A percentile compares a stretch with the other conserved stretches of the same genome.
Conservation (phyloP, 2,797 vertebrate genomes). For the Lepus townsendii region DNA sequence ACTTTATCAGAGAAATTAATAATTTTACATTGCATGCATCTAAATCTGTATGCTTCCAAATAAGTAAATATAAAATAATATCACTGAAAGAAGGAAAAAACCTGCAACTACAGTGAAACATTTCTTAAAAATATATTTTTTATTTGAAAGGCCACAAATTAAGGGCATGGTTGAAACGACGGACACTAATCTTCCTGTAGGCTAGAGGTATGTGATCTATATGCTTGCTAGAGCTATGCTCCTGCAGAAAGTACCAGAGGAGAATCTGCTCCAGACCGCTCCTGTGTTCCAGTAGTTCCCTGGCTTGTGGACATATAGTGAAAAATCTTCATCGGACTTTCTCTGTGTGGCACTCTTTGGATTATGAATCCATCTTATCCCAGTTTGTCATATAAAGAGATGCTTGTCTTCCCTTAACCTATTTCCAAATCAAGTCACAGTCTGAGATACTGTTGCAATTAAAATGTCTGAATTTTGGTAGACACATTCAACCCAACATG, state of each 20-base stretch:
- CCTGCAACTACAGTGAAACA: no score
- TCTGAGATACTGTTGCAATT: not conserved
- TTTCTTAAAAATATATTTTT: no score
- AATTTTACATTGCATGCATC: no score
- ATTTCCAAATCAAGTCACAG: not conserved
- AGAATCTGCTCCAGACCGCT: not conserved
- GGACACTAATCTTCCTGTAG: not conserved
- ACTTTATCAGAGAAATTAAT: no score
- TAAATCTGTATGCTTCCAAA: no score
- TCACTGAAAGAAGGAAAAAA: no score
- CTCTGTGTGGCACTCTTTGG: not conserved
- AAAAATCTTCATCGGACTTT: no score
- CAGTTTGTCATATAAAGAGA: not conserved
- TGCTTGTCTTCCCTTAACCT: not conserved
- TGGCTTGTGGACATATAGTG: not conserved
- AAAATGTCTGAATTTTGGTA: not conserved
- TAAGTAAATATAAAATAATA: no score
- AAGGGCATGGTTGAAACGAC: not conserved
- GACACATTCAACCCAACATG: not conserved
- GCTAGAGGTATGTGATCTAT: not conserved
- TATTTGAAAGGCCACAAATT: not conserved
- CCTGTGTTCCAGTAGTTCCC: not conserved
- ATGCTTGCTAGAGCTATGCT: not conserved
- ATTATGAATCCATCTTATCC: not conserved
- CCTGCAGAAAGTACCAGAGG: not conserved